A percentile compares a stretch with the other conserved stretches of the same genome.
These are phyloP conservation scores for Petrophora chlorosata DNA, from an alignment of 2,888 invertebrate genomes.

Conservation along the genomic window DNA sequence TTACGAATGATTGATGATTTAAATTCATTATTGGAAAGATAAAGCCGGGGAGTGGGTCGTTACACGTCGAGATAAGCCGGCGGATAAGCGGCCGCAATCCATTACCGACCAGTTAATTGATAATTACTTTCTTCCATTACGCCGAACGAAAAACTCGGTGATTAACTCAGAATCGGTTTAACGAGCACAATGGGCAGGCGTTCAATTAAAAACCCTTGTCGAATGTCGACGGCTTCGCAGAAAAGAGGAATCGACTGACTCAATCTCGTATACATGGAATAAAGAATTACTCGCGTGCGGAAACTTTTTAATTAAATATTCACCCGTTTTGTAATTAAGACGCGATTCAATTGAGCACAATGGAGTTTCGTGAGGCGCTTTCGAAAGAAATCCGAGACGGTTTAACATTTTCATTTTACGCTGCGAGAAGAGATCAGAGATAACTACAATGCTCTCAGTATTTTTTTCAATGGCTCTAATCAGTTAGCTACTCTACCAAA, in stretches of 20 bases:
- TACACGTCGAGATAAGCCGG: slow-evolving; percentile 72
- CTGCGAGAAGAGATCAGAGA: slow-evolving; percentile 9
- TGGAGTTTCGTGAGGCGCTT: slow-evolving; percentile 64
- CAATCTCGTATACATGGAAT: slow-evolving; percentile 81
- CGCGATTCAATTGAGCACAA: slow-evolving; percentile 74
- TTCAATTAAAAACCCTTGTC: slow-evolving; percentile 83
- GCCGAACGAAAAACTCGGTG: slow-evolving; percentile 78
- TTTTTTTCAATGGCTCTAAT: too few relatives aligned
- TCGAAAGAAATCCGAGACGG: slow-evolving; percentile 64
- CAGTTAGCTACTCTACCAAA: too few relatives aligned
- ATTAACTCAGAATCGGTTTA: slow-evolving; percentile 81
- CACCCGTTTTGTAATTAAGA: slow-evolving; percentile 81
- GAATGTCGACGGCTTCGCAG: slow-evolving; percentile 74
- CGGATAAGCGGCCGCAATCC: slow-evolving; percentile 79
- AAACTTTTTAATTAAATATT: slow-evolving; percentile 83
- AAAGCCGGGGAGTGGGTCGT: slow-evolving; percentile 62
- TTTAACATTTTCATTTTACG: slow-evolving; percentile 15
- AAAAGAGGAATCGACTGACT: slow-evolving; percentile 75
- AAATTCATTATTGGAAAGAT: slow-evolving; percentile 68
- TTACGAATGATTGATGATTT: slow-evolving; percentile 62
- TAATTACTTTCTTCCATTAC: slow-evolving; percentile 83
- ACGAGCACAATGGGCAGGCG: slow-evolving; percentile 79
- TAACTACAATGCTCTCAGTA: slow-evolving; percentile 2
- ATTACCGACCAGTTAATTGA: slow-evolving; percentile 82
- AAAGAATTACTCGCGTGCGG: slow-evolving; percentile 80